Base-by-base conservation (phyloP, 2,797 vertebrate species). In the Melanotaenia trifasciata region DNA sequence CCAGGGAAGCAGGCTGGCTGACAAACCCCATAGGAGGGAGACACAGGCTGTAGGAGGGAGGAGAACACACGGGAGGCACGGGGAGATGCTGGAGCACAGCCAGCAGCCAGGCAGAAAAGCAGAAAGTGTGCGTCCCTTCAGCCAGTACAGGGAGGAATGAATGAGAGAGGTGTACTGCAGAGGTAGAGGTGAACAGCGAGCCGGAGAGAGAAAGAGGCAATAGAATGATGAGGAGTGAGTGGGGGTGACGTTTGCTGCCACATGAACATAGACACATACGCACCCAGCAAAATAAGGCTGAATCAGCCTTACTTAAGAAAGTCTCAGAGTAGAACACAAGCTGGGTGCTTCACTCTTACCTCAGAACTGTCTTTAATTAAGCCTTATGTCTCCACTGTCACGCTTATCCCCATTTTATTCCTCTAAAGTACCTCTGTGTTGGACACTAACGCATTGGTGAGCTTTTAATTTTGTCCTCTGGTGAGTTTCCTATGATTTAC, bases 121-220 rank as follows among this genome's bases (percentile, higher is more conserved):
- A 70, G 80, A 70, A 71, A 80, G 80, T 57, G 73, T 14, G 70
- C 36, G 82, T 88, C 76, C 89, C 78, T 72, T 64, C 57, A 70
- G 84, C 80, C 78, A 70, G 86, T 73, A 66, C 83, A 83, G 78
- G 73, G 76, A 90, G 78, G 75, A 92, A 86, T 85, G 86, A 93
- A 76, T 53, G 30, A 60, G 69, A 76, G 66, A 72, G 78, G 87
- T 83, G 72, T 89, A 91, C 92, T 93, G 93, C 94, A 92, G 94
- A 89, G 89, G 81, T 74, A 83, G 83, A 82, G 82, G 73, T 84
- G 72, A 76, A 71, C 69, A 68, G 85, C 74, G 75, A 58, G 60
- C 38, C 59, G 65, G 69, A 43, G 58, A 47, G 54, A 35, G 79
- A 70, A 59, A 57, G 81, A 72, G 74, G 72, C 54, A 67, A 70